Conservation (phyloP, 2,797 vertebrate species). For the Semaprochilodus insignis region DNA sequence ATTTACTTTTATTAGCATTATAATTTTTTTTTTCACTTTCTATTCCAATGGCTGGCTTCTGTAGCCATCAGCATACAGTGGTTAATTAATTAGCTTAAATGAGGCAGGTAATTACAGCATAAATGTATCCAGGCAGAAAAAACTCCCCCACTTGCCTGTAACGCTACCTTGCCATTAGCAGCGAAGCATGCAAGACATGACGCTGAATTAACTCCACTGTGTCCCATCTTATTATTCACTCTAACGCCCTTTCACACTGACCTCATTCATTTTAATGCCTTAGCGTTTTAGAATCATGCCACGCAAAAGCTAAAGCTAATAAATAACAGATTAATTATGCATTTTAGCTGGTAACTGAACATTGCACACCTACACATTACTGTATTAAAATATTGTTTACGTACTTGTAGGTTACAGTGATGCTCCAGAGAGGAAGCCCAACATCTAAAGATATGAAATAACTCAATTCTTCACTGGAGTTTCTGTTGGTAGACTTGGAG, state of each 20-base stretch:
- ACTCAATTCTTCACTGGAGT: neutral
- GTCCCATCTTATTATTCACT: conserved; percentile 30
- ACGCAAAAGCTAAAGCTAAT: neutral
- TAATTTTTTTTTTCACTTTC: conserved; percentile 37
- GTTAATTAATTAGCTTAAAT: conserved; percentile 69
- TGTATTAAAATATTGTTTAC: neutral
- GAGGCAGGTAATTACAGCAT: conserved; percentile 75
- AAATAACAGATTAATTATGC: too few species aligned
- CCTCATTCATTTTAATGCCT: conserved; percentile 47
- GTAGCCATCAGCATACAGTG: conserved; percentile 57
- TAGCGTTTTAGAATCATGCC: neutral
- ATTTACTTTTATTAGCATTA: neutral
- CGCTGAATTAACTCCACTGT: conserved; percentile 54
- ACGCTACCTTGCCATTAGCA: conserved; percentile 55
- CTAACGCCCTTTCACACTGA: conserved; percentile 47
- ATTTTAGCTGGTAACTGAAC: neutral
- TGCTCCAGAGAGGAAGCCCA: neutral
- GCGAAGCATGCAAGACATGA: conserved; percentile 55
- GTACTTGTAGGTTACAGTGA: neutral
- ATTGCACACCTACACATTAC: neutral
- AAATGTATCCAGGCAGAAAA: conserved; percentile 65
- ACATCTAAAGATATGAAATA: neutral
- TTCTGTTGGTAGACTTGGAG: conserved; percentile 3
- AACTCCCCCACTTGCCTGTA: conserved; percentile 58
- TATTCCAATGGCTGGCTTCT: conserved; percentile 62